Evolutionary conservation across 2,797 vertebrate genomes (phyloP).

Genomic region (Notolepis coatsorum): DNA sequence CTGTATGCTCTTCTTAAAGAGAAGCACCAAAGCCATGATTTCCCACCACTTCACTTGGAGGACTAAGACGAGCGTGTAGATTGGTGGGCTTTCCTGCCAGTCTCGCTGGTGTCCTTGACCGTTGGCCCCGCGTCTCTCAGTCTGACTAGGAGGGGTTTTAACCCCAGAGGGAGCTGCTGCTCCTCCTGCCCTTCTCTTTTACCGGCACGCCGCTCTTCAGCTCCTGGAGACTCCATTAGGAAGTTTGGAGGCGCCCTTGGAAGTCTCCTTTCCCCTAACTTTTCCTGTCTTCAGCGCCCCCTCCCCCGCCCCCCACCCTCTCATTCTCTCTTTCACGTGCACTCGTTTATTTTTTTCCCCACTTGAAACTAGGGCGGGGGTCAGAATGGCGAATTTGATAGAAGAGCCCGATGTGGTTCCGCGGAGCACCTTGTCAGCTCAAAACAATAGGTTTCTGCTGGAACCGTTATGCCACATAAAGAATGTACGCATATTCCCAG

Average conservation of each 20-base stretch:
- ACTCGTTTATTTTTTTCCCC: conserved; percentile 36
- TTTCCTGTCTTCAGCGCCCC: conserved; percentile 60
- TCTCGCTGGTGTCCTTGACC: conserved; percentile 51
- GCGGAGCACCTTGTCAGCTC: conserved; percentile 81
- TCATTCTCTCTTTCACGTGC: conserved; percentile 52
- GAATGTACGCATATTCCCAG: conserved; percentile 77
- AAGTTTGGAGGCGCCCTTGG: conserved; percentile 83
- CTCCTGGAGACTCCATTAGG: conserved; percentile 77
- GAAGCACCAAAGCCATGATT: too few species aligned
- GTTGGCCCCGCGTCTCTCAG: conserved; percentile 30
- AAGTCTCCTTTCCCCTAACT: conserved; percentile 79
- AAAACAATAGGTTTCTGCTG: conserved; percentile 83
- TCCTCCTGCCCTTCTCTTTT: conserved; percentile 60
- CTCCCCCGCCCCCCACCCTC: conserved; percentile 38
- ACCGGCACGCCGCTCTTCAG: conserved; percentile 44
- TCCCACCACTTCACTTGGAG: too few species aligned
- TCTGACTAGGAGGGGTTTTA: conserved; percentile 35
- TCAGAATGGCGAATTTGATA: conserved; percentile 83
- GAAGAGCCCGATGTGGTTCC: conserved; percentile 78
- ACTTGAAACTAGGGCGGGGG: conserved; percentile 82
- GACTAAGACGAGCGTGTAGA: too few species aligned
- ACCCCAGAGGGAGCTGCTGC: conserved; percentile 63
- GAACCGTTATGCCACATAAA: conserved; percentile 74
- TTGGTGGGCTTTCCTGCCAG: conserved; percentile 21
- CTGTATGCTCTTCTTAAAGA: too few species aligned